phyloP scores from a whole-genome alignment of 2,888 invertebrate species.

The Spilarctia lutea region DNA sequence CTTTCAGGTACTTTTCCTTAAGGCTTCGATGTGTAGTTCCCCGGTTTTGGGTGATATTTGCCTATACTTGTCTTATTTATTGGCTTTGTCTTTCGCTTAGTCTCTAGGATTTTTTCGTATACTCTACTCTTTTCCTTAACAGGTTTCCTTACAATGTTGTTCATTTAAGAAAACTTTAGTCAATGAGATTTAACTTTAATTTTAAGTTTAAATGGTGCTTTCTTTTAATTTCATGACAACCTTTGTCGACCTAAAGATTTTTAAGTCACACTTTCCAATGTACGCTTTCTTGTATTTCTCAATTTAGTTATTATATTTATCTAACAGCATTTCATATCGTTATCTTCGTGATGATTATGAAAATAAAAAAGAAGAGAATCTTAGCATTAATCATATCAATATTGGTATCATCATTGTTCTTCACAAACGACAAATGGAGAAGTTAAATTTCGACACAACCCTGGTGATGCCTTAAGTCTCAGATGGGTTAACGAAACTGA shows the following conservation, averaged over 20 bases:
- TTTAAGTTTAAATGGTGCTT: neutral
- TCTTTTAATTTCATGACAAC: neutral
- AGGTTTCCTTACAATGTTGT: neutral
- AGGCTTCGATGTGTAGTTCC: no score
- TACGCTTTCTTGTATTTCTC: neutral
- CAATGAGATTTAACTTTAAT: no score
- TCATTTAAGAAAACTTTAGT: no score
- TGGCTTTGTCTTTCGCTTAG: neutral
- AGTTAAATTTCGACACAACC: no score
- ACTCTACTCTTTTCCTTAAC: neutral
- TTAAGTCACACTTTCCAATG: neutral
- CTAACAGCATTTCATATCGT: neutral
- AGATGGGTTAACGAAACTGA: no score
- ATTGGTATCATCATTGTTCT: no score
- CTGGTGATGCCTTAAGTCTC: neutral
- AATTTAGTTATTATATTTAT: neutral
- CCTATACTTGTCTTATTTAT: neutral
- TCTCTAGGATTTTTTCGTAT: neutral
- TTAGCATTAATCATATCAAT: no score
- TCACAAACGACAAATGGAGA: no score
- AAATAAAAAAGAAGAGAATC: no score
- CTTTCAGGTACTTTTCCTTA: no score
- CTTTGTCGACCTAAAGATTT: neutral
- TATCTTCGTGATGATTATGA: neutral
- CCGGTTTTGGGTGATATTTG: neutral